Evolutionary conservation across 2,888 invertebrate species (phyloP).

Genomic region (Neoascia interrupta): DNA sequence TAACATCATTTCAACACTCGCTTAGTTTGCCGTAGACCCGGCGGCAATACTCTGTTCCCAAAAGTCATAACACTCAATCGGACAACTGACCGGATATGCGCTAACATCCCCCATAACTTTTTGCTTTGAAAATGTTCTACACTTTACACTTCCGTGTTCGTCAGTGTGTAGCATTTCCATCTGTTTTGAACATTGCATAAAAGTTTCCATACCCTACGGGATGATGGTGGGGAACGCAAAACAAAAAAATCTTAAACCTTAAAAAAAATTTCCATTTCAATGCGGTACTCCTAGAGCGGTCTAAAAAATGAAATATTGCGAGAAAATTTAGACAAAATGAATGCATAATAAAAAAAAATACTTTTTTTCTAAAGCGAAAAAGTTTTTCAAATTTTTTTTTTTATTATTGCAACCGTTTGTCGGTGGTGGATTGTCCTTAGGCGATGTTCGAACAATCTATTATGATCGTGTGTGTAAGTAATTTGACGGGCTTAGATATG

Average conservation of each 20-base stretch:
- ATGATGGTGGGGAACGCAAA: neutral
- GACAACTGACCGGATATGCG: too few species aligned
- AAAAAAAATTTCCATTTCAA: constrained; percentile 6
- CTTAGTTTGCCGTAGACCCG: too few species aligned
- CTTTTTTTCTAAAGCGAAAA: too few species aligned
- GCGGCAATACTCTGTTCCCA: too few species aligned
- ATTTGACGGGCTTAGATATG: constrained; percentile 34
- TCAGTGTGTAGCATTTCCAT: neutral
- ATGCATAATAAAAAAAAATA: constrained; percentile 26
- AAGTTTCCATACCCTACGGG: constrained; percentile 24
- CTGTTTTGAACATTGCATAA: constrained; percentile 15
- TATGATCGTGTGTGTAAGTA: constrained; percentile 25
- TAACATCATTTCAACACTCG: too few species aligned
- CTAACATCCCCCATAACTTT: too few species aligned
- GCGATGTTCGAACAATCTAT: constrained; percentile 19
- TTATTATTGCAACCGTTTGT: too few species aligned
- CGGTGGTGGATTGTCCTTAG: constrained; percentile 34
- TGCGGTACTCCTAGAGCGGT: constrained; percentile 4
- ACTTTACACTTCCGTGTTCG: too few species aligned
- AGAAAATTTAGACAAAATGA: constrained; percentile 32
- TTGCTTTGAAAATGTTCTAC: too few species aligned
- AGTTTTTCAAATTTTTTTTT: too few species aligned
- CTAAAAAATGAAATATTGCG: constrained; percentile 24
- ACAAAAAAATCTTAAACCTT: too few species aligned
- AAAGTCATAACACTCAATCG: too few species aligned